Evolutionary conservation across 1,140 invertebrate species (phyloP), one percentile per base, ranked within the genome.

Genomic region (Diabrotica virgifera): DNA sequence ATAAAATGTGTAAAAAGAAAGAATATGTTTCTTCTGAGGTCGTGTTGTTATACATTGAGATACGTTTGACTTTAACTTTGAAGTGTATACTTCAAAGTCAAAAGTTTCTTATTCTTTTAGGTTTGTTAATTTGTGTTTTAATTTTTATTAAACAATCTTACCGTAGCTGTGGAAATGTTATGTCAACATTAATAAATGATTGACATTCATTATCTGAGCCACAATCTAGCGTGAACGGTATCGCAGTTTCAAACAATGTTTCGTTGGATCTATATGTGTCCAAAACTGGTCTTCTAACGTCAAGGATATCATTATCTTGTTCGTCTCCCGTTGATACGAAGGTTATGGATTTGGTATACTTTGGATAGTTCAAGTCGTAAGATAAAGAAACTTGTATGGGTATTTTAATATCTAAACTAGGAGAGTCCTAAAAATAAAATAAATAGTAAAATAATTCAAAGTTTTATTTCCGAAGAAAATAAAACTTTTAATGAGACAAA

Each of bases 181-280:
- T 52, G 12, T 51, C 40, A 51, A 60, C 50, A n/a, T 12, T 35
- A 8, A 60, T 35, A n/a, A 36, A 35, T 10, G 59, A 60, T 5
- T 14, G 24, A 35, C 59, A 60, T 12, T 52, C 40, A 52, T 60
- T 52, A 7, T 60, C 59, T 6, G 38, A 40, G 12, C 59, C 59
- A 52, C 59, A 60, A 52, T 52, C 59, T 13, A 60, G 14, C 5
- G 14, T 60, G 35, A 60, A 60, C 2, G 46, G 59, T 36, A 60
- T 24, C 9, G 10, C 40, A 10, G 40, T 51, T 51, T 57, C 55
- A 36, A 35, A 60, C 36, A n/a, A n/a, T 1, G 40, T 52, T 50
- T 51, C n/a, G 14, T 36, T 60, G n/a, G 59, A 60, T 40, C 7
- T 14, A 14, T 5, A 51, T 11, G 10, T 11, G 14, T 35, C 46